phyloP scores from a whole-genome alignment of 1,140 invertebrate genomes.

The Diachasmimorpha longicaudata region DNA sequence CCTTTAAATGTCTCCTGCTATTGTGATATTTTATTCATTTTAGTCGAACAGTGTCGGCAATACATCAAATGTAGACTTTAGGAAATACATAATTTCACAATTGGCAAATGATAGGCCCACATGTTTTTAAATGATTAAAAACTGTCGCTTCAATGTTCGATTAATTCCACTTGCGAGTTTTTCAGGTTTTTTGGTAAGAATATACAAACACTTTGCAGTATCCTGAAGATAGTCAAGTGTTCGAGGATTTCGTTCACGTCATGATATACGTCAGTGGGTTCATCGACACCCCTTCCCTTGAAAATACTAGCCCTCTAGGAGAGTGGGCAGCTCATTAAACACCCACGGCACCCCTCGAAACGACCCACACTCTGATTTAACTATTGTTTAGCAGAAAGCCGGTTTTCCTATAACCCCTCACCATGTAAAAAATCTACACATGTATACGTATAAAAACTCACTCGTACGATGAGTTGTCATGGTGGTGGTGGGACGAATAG shows the following conservation, averaged over 20 bases:
- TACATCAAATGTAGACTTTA: too few relatives aligned
- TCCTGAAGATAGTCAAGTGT: constrained; percentile 26
- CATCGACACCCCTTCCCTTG: constrained; percentile 13
- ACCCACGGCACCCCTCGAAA: constrained; percentile 53
- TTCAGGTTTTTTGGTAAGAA: constrained; percentile 39
- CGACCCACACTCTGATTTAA: constrained; percentile 54
- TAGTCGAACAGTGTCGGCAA: too few relatives aligned
- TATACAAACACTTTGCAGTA: constrained; percentile 48
- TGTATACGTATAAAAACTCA: constrained; percentile 10
- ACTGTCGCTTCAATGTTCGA: too few relatives aligned
- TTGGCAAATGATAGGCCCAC: too few relatives aligned
- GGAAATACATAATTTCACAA: too few relatives aligned
- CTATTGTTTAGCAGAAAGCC: constrained; percentile 49
- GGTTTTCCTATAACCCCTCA: constrained; percentile 10
- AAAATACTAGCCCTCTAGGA: background rate
- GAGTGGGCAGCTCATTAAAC: constrained; percentile 60
- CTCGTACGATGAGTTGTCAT: constrained; percentile 2
- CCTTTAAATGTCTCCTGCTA: too few relatives aligned
- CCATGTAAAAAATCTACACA: constrained; percentile 9
- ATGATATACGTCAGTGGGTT: constrained; percentile 12
- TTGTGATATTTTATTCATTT: too few relatives aligned
- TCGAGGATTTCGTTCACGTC: background rate
- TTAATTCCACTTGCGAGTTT: too few relatives aligned
- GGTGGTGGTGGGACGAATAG: constrained; percentile 9
- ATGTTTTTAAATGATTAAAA: too few relatives aligned